Conservation (phyloP, 2,888 invertebrate species). For the Alcis repandata region DNA sequence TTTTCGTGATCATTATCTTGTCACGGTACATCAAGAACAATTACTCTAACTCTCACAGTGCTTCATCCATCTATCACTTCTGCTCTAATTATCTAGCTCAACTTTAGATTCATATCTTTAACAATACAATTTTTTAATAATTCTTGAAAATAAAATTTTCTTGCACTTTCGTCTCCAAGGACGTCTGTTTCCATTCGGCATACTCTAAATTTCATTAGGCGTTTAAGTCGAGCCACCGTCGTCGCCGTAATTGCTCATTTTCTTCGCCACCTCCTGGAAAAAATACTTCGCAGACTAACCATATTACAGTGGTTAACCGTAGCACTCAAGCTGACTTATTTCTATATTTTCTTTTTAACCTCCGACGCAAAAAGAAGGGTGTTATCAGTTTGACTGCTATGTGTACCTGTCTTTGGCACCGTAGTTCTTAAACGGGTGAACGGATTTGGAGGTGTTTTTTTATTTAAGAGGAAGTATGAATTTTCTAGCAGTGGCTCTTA, state of each 20-base stretch:
- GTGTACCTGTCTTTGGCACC: no score
- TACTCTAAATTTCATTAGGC: slow-evolving; percentile 86
- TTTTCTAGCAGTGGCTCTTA: no score
- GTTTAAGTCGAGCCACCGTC: slow-evolving; percentile 82
- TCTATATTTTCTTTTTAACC: no score
- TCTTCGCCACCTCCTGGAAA: slow-evolving; percentile 76
- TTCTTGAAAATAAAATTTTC: not conserved
- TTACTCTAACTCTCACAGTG: no score
- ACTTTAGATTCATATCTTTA: not conserved
- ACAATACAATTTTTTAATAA: not conserved
- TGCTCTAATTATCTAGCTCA: not conserved
- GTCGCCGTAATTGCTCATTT: slow-evolving; percentile 83
- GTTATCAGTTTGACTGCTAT: no score
- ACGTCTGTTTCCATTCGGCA: slow-evolving; percentile 67
- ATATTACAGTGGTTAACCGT: slow-evolving; percentile 47
- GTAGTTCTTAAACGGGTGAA: no score
- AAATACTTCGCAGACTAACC: slow-evolving; percentile 62
- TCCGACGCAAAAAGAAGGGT: no score
- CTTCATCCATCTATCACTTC: no score
- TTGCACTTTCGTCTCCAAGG: slow-evolving; percentile 28
- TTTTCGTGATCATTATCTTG: no score
- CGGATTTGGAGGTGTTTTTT: no score
- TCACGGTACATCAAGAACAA: no score
- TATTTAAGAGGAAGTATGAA: no score
- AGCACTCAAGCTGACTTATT: slow-evolving; percentile 1